phyloP scores from a whole-genome alignment of 1,140 invertebrate genomes.

The Prorops nasuta region DNA sequence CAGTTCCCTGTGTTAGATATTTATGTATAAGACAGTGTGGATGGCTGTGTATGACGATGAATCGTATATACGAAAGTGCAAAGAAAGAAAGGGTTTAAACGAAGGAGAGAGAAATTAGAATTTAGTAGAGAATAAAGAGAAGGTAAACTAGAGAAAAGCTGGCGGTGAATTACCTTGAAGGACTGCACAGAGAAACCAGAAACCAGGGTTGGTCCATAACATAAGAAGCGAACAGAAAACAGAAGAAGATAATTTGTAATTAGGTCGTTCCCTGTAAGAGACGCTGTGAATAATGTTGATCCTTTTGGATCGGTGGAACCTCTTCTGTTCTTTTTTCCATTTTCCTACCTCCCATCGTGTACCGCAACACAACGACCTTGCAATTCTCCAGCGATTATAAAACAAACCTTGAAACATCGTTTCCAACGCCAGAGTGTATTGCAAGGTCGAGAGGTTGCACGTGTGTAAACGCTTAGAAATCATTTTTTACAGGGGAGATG shows the following conservation, averaged over 20 bases:
- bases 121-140: conserved; percentile 12
- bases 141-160: conserved; percentile 35
- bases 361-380: no score
- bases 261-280: conserved; percentile 38
- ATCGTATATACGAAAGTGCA: neutral
- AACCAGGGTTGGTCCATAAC: conserved; percentile 48
- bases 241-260: conserved; percentile 46
- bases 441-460: no score
- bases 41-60: conserved; percentile 2
- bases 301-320: no score
- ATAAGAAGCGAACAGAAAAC: conserved; percentile 52
- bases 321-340: no score
- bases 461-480: no score
- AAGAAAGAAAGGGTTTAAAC: conserved; percentile 11
- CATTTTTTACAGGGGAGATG: no score
- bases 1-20: no score
- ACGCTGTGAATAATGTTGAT: no score
- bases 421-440: no score
- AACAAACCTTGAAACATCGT: no score
- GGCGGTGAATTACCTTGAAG: conserved; percentile 48
- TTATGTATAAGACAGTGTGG: conserved; percentile 7
- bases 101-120: conserved; percentile 10
- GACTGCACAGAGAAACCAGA: conserved; percentile 52
- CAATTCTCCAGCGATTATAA: no score
- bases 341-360: no score